Conservation (phyloP, 64 coral and sea anemone species). For the Stylophora pistillata region DNA sequence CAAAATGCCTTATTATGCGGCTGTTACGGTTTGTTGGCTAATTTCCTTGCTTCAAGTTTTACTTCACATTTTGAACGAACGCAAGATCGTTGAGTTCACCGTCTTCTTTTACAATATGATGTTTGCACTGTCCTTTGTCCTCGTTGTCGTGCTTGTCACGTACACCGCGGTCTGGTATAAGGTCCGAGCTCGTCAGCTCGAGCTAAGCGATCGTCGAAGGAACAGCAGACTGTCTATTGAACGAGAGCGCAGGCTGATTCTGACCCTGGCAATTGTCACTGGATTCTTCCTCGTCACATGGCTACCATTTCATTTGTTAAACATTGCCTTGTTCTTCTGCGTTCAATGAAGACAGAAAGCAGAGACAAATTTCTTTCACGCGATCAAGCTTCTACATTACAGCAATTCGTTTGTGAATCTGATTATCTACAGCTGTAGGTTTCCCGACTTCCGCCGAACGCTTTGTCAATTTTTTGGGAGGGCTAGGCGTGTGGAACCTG, state of each 20-base stretch:
- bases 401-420: constrained; percentile 77
- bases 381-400: constrained; percentile 76
- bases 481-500: neutral
- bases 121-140: constrained; percentile 52
- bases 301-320: constrained; percentile 84
- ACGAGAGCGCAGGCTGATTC: constrained; percentile 72
- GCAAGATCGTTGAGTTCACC: constrained; percentile 36
- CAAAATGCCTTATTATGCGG: constrained; percentile 35
- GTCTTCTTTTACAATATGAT: constrained; percentile 73
- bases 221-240: neutral
- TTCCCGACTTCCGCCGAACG: constrained; percentile 74
- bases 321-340: constrained; percentile 75
- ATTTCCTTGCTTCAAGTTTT: constrained; percentile 29
- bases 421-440: constrained; percentile 80
- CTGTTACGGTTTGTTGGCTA: constrained; percentile 46
- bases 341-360: neutral
- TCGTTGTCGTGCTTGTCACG: constrained; percentile 54
- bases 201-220: constrained; percentile 10
- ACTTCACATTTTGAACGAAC: neutral
- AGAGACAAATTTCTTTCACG: constrained; percentile 23
- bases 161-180: constrained; percentile 75
- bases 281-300: constrained; percentile 80
- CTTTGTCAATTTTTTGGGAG: constrained; percentile 22
- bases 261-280: constrained; percentile 74
- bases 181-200: constrained; percentile 42